These are phyloP conservation scores for Halcyon smyrnensis DNA, from an alignment of 2,797 vertebrate genomes.

Conservation along the genomic window DNA sequence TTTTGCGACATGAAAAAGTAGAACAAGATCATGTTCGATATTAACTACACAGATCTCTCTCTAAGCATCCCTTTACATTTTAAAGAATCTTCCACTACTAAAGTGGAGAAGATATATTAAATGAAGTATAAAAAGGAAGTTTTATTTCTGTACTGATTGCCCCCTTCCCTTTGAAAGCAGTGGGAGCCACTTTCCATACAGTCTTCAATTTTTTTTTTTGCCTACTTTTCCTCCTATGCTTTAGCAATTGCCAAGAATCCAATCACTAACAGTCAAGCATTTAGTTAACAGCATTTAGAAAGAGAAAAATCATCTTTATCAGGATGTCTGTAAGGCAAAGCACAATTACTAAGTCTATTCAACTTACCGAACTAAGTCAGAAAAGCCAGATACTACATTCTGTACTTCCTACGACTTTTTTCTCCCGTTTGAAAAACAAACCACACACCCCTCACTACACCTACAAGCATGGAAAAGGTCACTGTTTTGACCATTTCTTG, in stretches of 20 bases:
- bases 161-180: not conserved
- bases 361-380: not conserved
- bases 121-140: not conserved
- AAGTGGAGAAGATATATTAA: not conserved
- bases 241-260: not conserved
- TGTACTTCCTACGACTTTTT: not conserved
- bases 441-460: not conserved
- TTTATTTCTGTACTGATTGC: not conserved
- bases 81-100: not conserved
- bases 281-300: not conserved
- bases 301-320: not conserved
- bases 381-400: not conserved
- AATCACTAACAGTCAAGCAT: not conserved
- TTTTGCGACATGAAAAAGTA: not conserved
- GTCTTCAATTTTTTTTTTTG: not conserved
- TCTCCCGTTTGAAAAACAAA: not conserved
- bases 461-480: not conserved
- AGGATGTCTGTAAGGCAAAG: not conserved
- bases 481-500: not conserved
- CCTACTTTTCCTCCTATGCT: not conserved
- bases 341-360: not conserved
- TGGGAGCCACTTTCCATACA: not conserved
- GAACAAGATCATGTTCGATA: not conserved
- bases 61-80: not conserved
- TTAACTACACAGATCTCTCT: not conserved